These are phyloP conservation scores for Pelodiscus sinensis DNA, from an alignment of 2,113 vertebrate genomes.

Conservation along the genomic window DNA sequence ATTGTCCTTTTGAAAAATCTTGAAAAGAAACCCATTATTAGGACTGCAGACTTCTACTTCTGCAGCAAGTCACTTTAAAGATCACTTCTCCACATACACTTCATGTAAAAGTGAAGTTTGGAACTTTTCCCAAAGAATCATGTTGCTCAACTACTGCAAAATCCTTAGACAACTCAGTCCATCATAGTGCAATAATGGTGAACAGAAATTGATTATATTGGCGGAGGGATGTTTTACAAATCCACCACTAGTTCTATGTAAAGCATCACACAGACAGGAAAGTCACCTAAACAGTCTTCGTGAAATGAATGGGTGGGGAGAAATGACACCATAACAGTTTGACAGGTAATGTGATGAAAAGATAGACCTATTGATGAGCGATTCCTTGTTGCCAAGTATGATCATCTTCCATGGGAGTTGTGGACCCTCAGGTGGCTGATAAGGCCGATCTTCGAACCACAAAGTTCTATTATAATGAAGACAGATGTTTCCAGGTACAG, in stretches of 20 bases:
- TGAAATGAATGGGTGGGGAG: background rate
- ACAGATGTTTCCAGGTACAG: no score
- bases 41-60: background rate
- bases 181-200: background rate
- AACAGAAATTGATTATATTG: background rate
- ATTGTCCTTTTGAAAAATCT: background rate
- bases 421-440: no score
- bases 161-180: background rate
- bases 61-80: background rate
- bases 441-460: no score
- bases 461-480: no score
- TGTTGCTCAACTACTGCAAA: background rate
- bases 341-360: background rate
- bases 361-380: no score
- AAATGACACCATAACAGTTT: background rate
- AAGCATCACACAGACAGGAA: background rate
- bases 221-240: background rate
- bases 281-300: background rate
- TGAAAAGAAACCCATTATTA: background rate
- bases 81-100: background rate
- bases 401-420: no score
- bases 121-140: background rate
- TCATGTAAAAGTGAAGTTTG: background rate
- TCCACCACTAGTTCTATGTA: background rate
- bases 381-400: no score